Conservation (phyloP, 92 coral and sea anemone species). For the Hydrozoanthus gracilis region DNA sequence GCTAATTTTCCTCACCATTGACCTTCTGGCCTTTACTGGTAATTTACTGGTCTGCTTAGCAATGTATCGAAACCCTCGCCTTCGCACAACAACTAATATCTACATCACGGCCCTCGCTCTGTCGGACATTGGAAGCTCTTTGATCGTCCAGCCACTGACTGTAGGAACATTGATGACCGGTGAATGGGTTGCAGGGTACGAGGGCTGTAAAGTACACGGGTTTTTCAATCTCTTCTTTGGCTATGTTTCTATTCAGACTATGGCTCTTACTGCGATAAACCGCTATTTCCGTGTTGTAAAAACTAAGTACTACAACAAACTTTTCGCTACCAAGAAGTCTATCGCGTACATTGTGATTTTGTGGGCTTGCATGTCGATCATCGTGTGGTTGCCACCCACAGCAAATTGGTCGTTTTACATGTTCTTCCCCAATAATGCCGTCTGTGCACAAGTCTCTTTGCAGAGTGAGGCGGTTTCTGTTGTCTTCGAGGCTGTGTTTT, state of each 20-base stretch:
- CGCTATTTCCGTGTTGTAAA: constrained; percentile 46
- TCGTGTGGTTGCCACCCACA: constrained; percentile 41
- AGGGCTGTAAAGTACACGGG: constrained; percentile 39
- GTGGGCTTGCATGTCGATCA: constrained; percentile 31
- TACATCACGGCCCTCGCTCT: constrained; percentile 34
- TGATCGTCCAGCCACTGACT: constrained; percentile 43
- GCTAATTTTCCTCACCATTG: constrained; percentile 27
- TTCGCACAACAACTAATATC: constrained; percentile 43
- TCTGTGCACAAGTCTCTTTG: constrained; percentile 38
- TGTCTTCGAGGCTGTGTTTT: constrained; percentile 42
- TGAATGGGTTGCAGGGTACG: constrained; percentile 27
- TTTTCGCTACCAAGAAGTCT: constrained; percentile 20
- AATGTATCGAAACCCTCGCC: constrained; percentile 38
- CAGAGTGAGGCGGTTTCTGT: constrained; percentile 14
- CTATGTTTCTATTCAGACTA: constrained; percentile 40
- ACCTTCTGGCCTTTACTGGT: constrained; percentile 30
- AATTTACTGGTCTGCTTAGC: constrained; percentile 36
- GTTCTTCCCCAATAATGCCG: constrained; percentile 45
- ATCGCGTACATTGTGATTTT: constrained; percentile 8
- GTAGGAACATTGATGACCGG: constrained; percentile 39
- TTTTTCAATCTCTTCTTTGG: constrained; percentile 41
- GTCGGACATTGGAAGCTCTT: constrained; percentile 37
- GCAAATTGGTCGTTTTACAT: constrained; percentile 31
- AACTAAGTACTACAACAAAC: constrained; percentile 30
- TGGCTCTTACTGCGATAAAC: constrained; percentile 40